Base-by-base conservation (phyloP, 2,888 invertebrate species). In the Pteria penguin region DNA sequence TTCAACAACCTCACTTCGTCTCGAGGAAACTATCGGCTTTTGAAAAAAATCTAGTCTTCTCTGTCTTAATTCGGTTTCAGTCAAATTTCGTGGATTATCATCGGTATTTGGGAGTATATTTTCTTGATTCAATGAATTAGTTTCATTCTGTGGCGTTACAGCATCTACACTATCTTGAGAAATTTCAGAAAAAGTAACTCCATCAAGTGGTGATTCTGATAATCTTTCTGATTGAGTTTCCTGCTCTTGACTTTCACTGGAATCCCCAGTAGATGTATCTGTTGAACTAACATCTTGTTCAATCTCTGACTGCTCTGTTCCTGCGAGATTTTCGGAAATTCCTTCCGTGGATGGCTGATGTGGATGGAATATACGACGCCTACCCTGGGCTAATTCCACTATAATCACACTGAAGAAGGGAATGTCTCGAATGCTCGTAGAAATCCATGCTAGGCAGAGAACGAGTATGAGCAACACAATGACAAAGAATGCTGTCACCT, bases 401-500 rank as follows among this genome's bases (percentile, higher is more conserved):
- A 90, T 84, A 65, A 89, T 86, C 8, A 90, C 86, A 52, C 88
- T 85, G 33, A 90, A 84, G 54, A 89, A 86, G 2, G 95, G 95
- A 2, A 94, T 94, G 58, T 95, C 94, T 0, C 94, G 93, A 75
- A 95, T 96, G 79, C 94, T 95, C 0, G 96, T 97, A 80, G 96
- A 96, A 93, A 95, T 94, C 94, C 96, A 96, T 70, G 96, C 94
- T 68, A 95, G 92, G 80, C 94, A 94, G 1, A 92, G 91, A 24
- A 95, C 86, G 24, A 92, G 88, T 2, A 94, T 81, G 36, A 94
- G 90, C 31, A 95, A 90, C 75, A 95, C 92, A 29, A 94, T 93
- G 67, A 95, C 93, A 88, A 96, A 94, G 88, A 95, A 95, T 89
- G 96, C 94, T 65, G 95, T 94, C 78, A 97, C 96, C 93, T 96